A percentile compares a stretch with the other conserved stretches of the same genome.
phyloP scores from a whole-genome alignment of 2,113 vertebrate species.

The Peromyscus polionotus region DNA sequence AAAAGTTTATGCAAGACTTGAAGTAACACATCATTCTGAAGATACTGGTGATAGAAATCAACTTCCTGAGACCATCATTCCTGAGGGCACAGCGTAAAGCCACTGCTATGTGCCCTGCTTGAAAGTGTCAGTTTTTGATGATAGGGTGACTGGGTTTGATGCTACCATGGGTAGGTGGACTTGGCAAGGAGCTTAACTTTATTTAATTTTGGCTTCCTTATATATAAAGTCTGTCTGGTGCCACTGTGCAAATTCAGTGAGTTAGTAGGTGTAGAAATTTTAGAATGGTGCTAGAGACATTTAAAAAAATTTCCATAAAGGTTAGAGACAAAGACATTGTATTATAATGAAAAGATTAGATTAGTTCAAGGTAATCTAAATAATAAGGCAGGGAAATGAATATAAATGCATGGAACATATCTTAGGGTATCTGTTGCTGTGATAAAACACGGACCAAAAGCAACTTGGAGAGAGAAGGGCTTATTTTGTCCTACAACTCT shows the following conservation, averaged over 20 bases:
- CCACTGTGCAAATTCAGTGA: not conserved
- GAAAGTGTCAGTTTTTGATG: not conserved
- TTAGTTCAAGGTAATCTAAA: not conserved
- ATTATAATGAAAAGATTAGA: not conserved
- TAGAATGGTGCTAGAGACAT: not conserved
- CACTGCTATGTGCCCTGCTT: not conserved
- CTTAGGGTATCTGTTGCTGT: not conserved
- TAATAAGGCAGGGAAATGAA: not conserved
- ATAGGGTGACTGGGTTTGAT: not conserved
- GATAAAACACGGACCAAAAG: not conserved
- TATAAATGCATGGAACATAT: not conserved
- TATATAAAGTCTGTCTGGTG: not conserved
- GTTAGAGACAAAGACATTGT: not conserved
- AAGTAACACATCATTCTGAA: not conserved
- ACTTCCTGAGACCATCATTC: not conserved
- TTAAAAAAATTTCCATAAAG: not conserved
- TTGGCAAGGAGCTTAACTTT: not conserved
- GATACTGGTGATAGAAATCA: not conserved
- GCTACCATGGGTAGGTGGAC: not conserved
- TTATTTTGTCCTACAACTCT: not conserved
- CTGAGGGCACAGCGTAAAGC: not conserved
- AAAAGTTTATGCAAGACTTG: not conserved
- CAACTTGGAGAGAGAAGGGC: not conserved
- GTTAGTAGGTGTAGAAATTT: not conserved
- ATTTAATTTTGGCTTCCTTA: constrained; percentile 26